phyloP scores from a whole-genome alignment of 1,140 invertebrate species.

The Calosoma granatense region DNA sequence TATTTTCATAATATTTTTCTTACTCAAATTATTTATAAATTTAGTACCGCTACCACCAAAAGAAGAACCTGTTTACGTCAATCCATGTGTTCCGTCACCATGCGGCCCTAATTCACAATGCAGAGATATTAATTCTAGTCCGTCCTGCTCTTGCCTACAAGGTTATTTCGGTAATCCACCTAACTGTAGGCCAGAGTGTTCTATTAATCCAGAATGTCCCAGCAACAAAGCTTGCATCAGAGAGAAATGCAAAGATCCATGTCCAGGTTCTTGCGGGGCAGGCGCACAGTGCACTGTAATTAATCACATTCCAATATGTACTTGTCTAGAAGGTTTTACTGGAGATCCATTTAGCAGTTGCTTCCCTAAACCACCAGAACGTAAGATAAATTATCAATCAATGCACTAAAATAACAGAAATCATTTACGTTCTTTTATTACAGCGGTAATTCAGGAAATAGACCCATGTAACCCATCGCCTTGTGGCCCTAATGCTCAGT shows the following conservation, averaged over 20 bases:
- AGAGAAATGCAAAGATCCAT: slow-evolving; percentile 60
- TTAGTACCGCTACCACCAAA: slow-evolving; percentile 29
- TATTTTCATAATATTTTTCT: slow-evolving; percentile 2
- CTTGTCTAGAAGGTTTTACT: slow-evolving; percentile 53
- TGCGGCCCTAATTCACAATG: slow-evolving; percentile 75
- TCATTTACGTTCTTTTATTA: neutral
- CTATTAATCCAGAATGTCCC: slow-evolving; percentile 57
- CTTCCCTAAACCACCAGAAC: slow-evolving; percentile 40
- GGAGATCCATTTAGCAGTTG: slow-evolving; percentile 67
- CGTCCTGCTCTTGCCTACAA: slow-evolving; percentile 52
- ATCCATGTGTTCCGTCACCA: slow-evolving; percentile 66
- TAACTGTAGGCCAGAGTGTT: slow-evolving; percentile 63
- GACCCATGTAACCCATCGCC: slow-evolving; percentile 48
- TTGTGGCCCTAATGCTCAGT: slow-evolving; percentile 45
- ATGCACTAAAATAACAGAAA: neutral
- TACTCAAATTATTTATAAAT: neutral
- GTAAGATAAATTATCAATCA: slow-evolving; percentile 7
- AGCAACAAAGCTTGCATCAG: slow-evolving; percentile 54
- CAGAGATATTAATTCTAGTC: slow-evolving; percentile 49
- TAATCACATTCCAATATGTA: slow-evolving; percentile 59
- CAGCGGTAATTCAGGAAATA: slow-evolving; percentile 24
- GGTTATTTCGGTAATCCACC: slow-evolving; percentile 59
- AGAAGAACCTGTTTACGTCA: slow-evolving; percentile 35
- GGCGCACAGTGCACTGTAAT: slow-evolving; percentile 57
- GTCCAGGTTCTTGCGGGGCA: slow-evolving; percentile 58